Conservation (phyloP, 2,113 vertebrate species). For the Laticauda colubrina region DNA sequence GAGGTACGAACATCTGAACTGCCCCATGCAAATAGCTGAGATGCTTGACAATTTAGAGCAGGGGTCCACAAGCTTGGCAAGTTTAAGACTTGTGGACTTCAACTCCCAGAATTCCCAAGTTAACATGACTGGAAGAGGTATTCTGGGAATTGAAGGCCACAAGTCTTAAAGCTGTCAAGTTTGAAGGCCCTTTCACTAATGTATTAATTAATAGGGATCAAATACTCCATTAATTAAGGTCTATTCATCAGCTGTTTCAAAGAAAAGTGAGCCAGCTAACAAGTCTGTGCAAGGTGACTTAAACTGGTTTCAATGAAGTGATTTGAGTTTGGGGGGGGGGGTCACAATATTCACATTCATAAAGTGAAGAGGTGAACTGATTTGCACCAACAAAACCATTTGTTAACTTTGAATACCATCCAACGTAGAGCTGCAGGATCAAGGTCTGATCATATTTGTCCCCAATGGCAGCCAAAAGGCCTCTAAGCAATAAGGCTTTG, state of each 20-base stretch:
- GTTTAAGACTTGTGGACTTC: too few species aligned
- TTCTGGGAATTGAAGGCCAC: too few species aligned
- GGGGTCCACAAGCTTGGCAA: too few species aligned
- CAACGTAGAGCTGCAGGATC: background rate
- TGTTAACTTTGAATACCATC: background rate
- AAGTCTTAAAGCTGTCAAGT: too few species aligned
- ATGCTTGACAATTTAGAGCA: too few species aligned
- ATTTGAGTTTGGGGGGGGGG: background rate
- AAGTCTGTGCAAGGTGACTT: background rate
- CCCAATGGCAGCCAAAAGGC: background rate
- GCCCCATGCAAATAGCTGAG: too few species aligned
- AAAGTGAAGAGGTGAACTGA: background rate
- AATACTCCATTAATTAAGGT: too few species aligned
- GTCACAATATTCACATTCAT: background rate
- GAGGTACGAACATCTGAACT: too few species aligned
- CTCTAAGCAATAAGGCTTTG: background rate
- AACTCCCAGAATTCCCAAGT: too few species aligned
- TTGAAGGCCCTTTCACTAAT: too few species aligned
- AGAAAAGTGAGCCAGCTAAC: background rate
- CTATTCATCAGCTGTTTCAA: background rate
- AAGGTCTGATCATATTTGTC: background rate
- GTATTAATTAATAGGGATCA: too few species aligned
- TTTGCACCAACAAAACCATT: background rate
- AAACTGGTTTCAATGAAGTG: background rate
- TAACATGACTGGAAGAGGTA: too few species aligned